These are phyloP conservation scores for Dromas ardeola DNA, from an alignment of 2,113 vertebrate species.

Conservation along the genomic window DNA sequence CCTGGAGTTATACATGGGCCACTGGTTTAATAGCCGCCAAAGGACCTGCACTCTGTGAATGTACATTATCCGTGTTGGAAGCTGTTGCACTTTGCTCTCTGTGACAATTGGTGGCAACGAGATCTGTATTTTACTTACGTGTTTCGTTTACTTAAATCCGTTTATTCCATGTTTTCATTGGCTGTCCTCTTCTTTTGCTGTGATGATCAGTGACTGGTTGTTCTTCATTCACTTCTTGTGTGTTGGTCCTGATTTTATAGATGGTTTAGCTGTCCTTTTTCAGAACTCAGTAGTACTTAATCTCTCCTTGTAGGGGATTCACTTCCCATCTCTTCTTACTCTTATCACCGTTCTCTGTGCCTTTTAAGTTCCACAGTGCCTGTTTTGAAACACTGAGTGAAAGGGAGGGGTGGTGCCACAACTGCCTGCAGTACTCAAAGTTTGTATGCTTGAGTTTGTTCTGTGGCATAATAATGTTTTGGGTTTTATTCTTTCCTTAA, in stretches of 20 bases:
- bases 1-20: not conserved
- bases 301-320: not conserved
- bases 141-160: not conserved
- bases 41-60: not conserved
- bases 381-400: not conserved
- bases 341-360: not conserved
- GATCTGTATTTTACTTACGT: not conserved
- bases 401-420: not conserved
- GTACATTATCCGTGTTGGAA: not conserved
- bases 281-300: not conserved
- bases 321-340: conserved; percentile 14
- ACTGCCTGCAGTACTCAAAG: not conserved
- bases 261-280: not conserved
- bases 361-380: not conserved
- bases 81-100: not conserved
- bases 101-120: not conserved
- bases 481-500: not conserved
- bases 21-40: not conserved
- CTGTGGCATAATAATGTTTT: not conserved
- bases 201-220: not conserved
- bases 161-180: not conserved
- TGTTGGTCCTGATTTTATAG: not conserved
- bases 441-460: not conserved
- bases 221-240: not conserved
- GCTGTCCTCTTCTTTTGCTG: not conserved